Evolutionary conservation across 2,113 vertebrate species (phyloP).

Genomic region (Melanotaenia duboulayi): DNA sequence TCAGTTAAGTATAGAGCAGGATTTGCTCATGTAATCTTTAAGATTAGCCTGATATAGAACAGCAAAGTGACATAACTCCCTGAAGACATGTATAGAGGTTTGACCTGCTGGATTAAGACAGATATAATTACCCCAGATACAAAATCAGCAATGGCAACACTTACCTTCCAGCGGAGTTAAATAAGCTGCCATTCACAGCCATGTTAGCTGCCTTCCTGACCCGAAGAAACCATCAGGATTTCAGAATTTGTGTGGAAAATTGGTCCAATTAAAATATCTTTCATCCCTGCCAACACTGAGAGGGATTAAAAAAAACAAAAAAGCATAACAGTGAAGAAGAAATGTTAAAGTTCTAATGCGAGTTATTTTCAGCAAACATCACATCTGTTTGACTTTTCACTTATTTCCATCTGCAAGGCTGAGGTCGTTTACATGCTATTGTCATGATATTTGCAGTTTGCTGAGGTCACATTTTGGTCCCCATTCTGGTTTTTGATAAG

Average conservation of each 20-base stretch:
- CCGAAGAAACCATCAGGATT: background rate
- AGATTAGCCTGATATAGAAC: conserved; percentile 23
- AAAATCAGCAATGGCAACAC: background rate
- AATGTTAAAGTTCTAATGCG: no score
- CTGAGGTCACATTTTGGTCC: no score
- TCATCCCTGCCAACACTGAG: no score
- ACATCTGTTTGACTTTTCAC: no score
- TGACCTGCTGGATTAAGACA: conserved; percentile 37
- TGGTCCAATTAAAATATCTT: background rate
- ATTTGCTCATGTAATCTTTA: conserved; percentile 4
- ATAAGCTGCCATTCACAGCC: background rate
- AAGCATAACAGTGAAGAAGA: no score
- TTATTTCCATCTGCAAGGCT: no score
- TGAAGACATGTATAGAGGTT: background rate
- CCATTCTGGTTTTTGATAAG: no score
- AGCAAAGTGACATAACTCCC: background rate
- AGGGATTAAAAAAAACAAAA: no score
- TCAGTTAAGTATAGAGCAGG: background rate
- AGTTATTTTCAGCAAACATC: no score
- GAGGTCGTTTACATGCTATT: no score
- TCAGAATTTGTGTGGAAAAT: background rate
- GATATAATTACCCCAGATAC: background rate
- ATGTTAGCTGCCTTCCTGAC: background rate
- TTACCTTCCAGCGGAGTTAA: background rate
- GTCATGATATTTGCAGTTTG: no score